Evolutionary conservation across 2,888 invertebrate species (phyloP), one percentile per base, ranked within the genome.

Genomic region (Limenitis camilla): DNA sequence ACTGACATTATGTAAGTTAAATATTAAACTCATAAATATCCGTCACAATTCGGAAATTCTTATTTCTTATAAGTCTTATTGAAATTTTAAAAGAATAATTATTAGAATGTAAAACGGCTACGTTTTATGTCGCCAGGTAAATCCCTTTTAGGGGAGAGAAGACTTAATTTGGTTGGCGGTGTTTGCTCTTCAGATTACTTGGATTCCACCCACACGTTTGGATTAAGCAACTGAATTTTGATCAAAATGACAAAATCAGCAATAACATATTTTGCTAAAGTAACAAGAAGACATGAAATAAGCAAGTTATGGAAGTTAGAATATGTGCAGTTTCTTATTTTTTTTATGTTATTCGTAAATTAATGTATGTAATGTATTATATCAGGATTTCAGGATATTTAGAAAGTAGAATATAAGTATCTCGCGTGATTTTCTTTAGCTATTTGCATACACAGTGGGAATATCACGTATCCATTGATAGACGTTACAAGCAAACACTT

Each of bases 401-500:
- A 19, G 2, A 19, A 19, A 19, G 19, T 19, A 19, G 19, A 19
- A 19, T 19, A 19, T 19, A 19, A 19, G 19, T 19, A 19, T 41
- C 35, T n/a, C 4, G 8, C 8, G 30, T 36, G 19, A 36, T 43
- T 39, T 44, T 43, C 39, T 48, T 40, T 10, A 27, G 45, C 45
- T 5, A 11, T 45, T 50, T 50, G 39, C 39, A 54, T 48, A 51
- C 50, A 42, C 53, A 38, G 47, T 50, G 53, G 56, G 56, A 53
- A 56, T 53, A 57, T 57, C 48, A 39, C 10, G 27, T 54, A 48
- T 49, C 54, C 35, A 27, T 57, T 64, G 69, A 72, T 66, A 61
- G 69, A 69, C 63, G 72, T 59, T 70, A 76, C 76, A 76, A 62
- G 71, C 65, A 72, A 75, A 75, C 66, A 65, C 59, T 51, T 54